phyloP scores from a whole-genome alignment of 1,140 invertebrate species.

The Drosophila saltans region DNA sequence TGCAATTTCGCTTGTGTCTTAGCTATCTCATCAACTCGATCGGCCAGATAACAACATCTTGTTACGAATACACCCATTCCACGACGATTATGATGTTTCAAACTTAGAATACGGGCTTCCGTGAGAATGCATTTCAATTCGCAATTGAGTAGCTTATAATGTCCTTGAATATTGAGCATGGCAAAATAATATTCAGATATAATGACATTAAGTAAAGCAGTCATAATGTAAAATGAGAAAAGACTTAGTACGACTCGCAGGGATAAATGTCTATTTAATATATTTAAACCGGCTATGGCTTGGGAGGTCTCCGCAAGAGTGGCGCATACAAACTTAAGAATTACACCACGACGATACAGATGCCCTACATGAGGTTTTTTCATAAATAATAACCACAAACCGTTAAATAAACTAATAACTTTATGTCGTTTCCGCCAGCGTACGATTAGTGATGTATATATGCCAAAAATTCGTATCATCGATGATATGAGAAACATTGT shows the following conservation, averaged over 20 bases:
- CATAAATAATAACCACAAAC: background rate
- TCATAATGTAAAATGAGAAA: background rate
- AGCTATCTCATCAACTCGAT: slow-evolving; percentile 49
- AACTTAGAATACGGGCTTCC: background rate
- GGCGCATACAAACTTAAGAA: slow-evolving; percentile 18
- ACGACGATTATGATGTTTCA: background rate
- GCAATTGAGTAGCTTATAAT: background rate
- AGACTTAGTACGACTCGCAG: background rate
- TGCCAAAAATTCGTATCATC: slow-evolving; percentile 24
- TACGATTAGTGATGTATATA: slow-evolving; percentile 34
- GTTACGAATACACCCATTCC: slow-evolving; percentile 28
- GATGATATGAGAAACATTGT: slow-evolving; percentile 44
- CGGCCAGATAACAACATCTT: slow-evolving; percentile 50
- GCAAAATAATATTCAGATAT: slow-evolving; percentile 46
- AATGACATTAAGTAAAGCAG: slow-evolving; percentile 45
- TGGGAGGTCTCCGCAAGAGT: slow-evolving; percentile 27
- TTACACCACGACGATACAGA: slow-evolving; percentile 19
- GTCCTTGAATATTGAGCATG: slow-evolving; percentile 28
- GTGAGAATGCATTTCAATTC: background rate
- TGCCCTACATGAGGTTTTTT: slow-evolving; percentile 30
- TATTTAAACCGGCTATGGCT: background rate
- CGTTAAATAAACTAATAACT: slow-evolving; percentile 19
- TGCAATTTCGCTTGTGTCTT: slow-evolving; percentile 31
- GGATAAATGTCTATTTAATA: background rate
- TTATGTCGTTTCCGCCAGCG: slow-evolving; percentile 38